These are phyloP conservation scores for Myiothlypis coronata DNA, from an alignment of 2,797 vertebrate genomes.

Conservation along the genomic window DNA sequence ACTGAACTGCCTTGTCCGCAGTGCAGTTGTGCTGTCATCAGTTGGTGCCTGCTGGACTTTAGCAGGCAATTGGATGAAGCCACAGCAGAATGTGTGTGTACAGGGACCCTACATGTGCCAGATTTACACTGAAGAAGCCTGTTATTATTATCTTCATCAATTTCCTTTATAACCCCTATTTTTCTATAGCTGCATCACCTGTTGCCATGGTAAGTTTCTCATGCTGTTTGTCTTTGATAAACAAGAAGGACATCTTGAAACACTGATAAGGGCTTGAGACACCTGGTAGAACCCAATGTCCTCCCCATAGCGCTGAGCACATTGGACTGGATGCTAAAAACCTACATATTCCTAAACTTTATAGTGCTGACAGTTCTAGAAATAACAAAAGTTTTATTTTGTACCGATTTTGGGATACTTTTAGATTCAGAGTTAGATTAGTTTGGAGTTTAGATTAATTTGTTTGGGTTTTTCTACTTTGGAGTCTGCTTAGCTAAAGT, in stretches of 20 bases:
- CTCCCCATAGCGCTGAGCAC: background rate
- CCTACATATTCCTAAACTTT: background rate
- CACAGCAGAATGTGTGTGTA: background rate
- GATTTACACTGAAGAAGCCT: background rate
- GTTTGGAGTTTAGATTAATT: background rate
- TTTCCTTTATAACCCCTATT: background rate
- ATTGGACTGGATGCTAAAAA: background rate
- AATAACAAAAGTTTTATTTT: background rate
- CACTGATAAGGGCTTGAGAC: background rate
- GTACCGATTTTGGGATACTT: background rate
- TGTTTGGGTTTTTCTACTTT: background rate
- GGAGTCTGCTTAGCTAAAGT: background rate
- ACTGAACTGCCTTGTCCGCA: fast-evolving
- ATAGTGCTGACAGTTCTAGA: background rate
- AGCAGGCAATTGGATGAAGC: background rate
- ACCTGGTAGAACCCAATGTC: background rate
- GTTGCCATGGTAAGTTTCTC: background rate
- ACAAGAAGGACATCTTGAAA: background rate
- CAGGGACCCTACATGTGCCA: background rate
- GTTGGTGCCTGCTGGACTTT: background rate
- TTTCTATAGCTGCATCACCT: background rate
- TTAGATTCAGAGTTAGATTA: background rate
- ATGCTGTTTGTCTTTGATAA: background rate
- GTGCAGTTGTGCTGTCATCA: background rate
- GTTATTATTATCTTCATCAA: background rate